Conservation (phyloP, 2,888 invertebrate genomes). For the Mythimna lalbum region DNA sequence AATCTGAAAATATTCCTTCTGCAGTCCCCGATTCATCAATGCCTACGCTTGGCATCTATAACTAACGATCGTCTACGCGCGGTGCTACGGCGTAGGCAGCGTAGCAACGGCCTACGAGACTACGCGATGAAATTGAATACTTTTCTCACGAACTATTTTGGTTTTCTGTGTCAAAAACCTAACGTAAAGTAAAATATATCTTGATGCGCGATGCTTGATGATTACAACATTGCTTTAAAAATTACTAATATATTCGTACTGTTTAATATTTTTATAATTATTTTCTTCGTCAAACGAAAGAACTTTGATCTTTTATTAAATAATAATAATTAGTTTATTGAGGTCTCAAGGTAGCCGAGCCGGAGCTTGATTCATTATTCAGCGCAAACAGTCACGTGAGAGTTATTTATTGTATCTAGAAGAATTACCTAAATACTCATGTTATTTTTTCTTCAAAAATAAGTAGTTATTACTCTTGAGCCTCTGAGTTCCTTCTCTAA, state of each 20-base stretch:
- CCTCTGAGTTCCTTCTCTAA: slow-evolving; percentile 49
- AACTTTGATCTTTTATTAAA: slow-evolving; percentile 6
- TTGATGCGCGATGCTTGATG: not conserved
- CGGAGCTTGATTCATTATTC: slow-evolving; percentile 20
- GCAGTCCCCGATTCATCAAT: not conserved
- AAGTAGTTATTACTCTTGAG: not conserved
- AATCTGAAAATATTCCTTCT: no score
- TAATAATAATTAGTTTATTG: slow-evolving; percentile 34
- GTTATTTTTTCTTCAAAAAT: slow-evolving; percentile 16
- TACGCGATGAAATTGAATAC: not conserved
- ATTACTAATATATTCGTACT: not conserved
- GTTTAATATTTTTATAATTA: not conserved
- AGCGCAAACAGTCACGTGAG: slow-evolving; percentile 23
- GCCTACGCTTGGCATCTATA: not conserved
- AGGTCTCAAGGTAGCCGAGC: slow-evolving; percentile 12
- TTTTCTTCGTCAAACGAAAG: not conserved
- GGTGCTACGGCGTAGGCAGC: slow-evolving; percentile 36
- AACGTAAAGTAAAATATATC: not conserved
- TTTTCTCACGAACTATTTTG: not conserved
- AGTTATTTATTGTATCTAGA: slow-evolving; percentile 30
- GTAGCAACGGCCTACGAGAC: slow-evolving; percentile 35
- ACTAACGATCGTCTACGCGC: not conserved
- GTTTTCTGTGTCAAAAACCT: no score
- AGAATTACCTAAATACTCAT: slow-evolving; percentile 4
- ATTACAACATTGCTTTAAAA: not conserved